Percentiles rank a stretch among this genome's conserved stretches.
Conservation (phyloP, 1,140 invertebrate genomes). For the Rhopalosiphum padi region DNA sequence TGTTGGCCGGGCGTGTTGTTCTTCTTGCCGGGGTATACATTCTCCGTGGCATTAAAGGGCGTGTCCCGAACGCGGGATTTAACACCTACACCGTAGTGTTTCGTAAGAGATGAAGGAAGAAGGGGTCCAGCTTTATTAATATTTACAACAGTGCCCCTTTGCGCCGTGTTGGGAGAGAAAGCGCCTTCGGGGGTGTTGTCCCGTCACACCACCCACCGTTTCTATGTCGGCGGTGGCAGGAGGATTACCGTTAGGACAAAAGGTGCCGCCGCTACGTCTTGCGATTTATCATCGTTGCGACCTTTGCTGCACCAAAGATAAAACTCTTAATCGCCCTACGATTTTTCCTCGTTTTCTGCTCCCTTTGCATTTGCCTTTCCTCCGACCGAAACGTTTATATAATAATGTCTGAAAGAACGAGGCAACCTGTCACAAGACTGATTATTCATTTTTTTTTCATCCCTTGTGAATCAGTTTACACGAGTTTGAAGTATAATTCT, state of each 20-base stretch:
- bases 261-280: conserved; percentile 37
- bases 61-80: conserved; percentile 41
- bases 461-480: conserved; percentile 47
- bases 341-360: conserved; percentile 48
- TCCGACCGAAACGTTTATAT: conserved; percentile 29
- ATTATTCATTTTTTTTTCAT: conserved; percentile 48
- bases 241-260: conserved; percentile 54
- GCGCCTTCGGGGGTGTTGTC: conserved; percentile 24
- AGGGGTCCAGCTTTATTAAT: conserved; percentile 56
- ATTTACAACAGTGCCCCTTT: conserved; percentile 51
- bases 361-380: background rate
- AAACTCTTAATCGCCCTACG: conserved; percentile 55
- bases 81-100: conserved; percentile 43
- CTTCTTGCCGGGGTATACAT: conserved; percentile 29
- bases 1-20: conserved; percentile 52
- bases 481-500: conserved; percentile 35
- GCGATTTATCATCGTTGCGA: conserved; percentile 52
- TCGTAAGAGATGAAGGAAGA: background rate
- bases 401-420: conserved; percentile 40
- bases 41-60: conserved; percentile 50
- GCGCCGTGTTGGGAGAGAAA: conserved; percentile 16
- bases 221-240: background rate
- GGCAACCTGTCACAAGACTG: conserved; percentile 36
- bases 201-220: background rate
- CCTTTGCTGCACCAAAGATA: conserved; percentile 52